Base-by-base conservation (phyloP, 1,140 invertebrate genomes). In the Acromyrmex heyeri region DNA sequence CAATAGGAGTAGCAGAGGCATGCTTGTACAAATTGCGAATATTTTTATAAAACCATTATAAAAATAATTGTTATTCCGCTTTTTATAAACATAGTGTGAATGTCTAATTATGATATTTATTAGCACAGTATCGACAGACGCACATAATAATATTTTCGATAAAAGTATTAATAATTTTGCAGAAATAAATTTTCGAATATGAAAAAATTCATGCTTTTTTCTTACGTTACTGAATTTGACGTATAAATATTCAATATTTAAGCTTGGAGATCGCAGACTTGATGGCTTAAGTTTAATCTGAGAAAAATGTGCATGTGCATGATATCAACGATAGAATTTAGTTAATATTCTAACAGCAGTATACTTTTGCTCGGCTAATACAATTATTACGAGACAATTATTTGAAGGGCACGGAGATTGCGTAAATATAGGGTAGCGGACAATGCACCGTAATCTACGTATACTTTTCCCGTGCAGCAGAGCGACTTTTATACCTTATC, bases 401-500 rank as follows among this genome's bases (percentile, higher is more conserved):
- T 75, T 75, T 21, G 44, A 62, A 21, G 38, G 38, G 55, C 69
- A 83, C 38, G 24, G n/a, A 73, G 57, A 83, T 83, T 73, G 59
- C 67, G 44, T 83, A 83, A 83, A 62, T 75, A 83, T 24, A 83
- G 69, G 79, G 69, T 83, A 75, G 27, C 55, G 79, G 27, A 75
- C 69, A 83, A 83, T 83, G 79, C 55, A 61, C 69, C 55, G 57
- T n/a, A 75, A 73, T 82, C 67, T 82, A 55, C 34, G 67, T 59
- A 34, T 34, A 83, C 44, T 83, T 61, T 83, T 83, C 38, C 57
- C 69, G 69, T 83, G 55, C 55, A 48, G 27, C 34, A 61, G 55
- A 38, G 55, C 69, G 69, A 75, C 67, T 83, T 83, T 83, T 83
- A 75, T 62, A 8, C 38, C 55, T 83, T 83, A 83, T 83, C 79